These are phyloP conservation scores for Pemphigus obesinymphae DNA, from an alignment of 1,140 invertebrate genomes.

Conservation along the genomic window DNA sequence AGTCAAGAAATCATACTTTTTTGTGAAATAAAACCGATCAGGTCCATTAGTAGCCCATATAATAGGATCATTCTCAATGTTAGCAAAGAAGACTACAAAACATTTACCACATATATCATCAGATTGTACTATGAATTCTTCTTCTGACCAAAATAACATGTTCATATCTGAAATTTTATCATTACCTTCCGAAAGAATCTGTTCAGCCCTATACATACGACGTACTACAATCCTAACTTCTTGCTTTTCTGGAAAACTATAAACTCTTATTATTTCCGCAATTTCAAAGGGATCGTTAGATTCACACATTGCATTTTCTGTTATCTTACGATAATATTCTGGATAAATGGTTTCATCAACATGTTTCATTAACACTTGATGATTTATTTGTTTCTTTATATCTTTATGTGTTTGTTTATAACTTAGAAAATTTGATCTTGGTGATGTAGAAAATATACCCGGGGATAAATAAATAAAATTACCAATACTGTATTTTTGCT, in stretches of 20 bases:
- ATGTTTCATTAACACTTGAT: not conserved
- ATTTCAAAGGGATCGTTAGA: conserved; percentile 75
- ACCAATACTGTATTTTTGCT: conserved; percentile 1
- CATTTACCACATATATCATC: conserved; percentile 60
- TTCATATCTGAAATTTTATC: conserved; percentile 6
- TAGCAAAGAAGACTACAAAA: conserved; percentile 58
- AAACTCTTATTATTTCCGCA: conserved; percentile 61
- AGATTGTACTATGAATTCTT: not conserved
- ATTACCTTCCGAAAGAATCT: conserved; percentile 4
- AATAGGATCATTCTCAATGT: conserved; percentile 53
- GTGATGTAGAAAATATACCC: not conserved
- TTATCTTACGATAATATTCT: conserved; percentile 56
- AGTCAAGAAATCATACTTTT: conserved; percentile 61
- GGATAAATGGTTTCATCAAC: not conserved
- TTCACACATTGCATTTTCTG: conserved; percentile 50
- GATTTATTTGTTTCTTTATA: conserved; percentile 55
- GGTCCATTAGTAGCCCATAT: conserved; percentile 63
- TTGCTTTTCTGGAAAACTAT: conserved; percentile 49
- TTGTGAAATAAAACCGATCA: conserved; percentile 70
- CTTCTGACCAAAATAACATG: conserved; percentile 22
- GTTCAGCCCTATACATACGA: conserved; percentile 30
- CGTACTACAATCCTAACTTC: not conserved
- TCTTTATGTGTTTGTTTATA: not conserved
- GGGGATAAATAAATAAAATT: conserved; percentile 9
- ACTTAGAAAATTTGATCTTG: not conserved